These are phyloP conservation scores for Formica selysi DNA, from an alignment of 1,140 invertebrate genomes.

Conservation along the genomic window DNA sequence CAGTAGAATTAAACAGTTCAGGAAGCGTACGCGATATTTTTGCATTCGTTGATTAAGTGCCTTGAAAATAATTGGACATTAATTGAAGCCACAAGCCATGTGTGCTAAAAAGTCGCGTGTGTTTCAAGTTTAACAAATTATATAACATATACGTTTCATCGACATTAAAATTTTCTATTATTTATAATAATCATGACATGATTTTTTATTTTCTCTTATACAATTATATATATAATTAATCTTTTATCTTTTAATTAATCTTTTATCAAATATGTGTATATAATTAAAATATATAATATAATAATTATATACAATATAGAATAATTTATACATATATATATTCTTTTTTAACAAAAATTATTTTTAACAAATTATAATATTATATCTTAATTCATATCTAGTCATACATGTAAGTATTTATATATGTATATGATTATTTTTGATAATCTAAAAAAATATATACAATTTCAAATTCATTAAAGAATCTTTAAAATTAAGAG, in stretches of 20 bases:
- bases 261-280: neutral
- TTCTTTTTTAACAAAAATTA: too few species aligned
- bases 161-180: neutral
- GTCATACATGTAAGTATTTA: too few species aligned
- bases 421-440: neutral
- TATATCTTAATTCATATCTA: too few species aligned
- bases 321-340: too few species aligned
- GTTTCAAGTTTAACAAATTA: slow-evolving; percentile 43
- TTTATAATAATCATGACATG: neutral
- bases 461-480: neutral
- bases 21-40: neutral
- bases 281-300: neutral
- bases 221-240: neutral
- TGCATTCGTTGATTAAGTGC: slow-evolving; percentile 54
- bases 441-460: neutral
- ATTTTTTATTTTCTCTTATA: neutral
- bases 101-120: neutral
- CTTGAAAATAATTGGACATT: slow-evolving; percentile 55
- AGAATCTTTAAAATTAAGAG: neutral
- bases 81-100: slow-evolving; percentile 46
- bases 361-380: too few species aligned
- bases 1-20: slow-evolving; percentile 46
- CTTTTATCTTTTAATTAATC: neutral
- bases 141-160: neutral
- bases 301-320: neutral